Conservation (phyloP, 2,888 invertebrate genomes). For the Acheta domesticus region DNA sequence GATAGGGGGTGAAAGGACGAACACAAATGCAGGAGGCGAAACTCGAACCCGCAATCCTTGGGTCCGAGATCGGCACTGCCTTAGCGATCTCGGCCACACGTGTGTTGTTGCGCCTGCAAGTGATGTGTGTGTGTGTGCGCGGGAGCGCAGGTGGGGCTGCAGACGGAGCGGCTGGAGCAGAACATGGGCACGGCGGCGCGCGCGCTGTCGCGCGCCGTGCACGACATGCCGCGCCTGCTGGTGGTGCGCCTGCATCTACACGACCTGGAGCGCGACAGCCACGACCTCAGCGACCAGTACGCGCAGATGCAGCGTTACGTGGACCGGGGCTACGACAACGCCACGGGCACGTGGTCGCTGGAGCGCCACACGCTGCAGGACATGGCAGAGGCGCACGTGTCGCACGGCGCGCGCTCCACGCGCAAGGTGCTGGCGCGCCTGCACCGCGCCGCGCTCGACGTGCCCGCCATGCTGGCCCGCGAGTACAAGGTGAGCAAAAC, state of each 20-base stretch:
- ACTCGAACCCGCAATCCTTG: too few species aligned
- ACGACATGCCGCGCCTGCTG: conserved; percentile 51
- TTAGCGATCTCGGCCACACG: too few species aligned
- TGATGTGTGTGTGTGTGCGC: too few species aligned
- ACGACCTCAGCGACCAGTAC: conserved; percentile 58
- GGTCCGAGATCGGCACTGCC: too few species aligned
- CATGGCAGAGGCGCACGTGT: conserved; percentile 67
- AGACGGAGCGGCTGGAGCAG: conserved; percentile 42
- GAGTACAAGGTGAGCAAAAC: neutral
- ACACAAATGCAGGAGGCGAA: too few species aligned
- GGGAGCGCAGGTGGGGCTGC: conserved; percentile 56
- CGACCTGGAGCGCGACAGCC: conserved; percentile 59
- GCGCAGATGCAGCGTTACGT: conserved; percentile 30
- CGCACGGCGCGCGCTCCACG: conserved; percentile 63
- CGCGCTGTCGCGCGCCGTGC: conserved; percentile 38
- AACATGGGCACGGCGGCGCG: conserved; percentile 40
- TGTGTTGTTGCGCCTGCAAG: too few species aligned
- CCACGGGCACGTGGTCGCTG: conserved; percentile 29
- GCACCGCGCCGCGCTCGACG: conserved; percentile 55
- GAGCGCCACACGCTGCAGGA: conserved; percentile 59
- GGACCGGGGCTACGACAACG: conserved; percentile 30
- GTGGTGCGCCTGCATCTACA: conserved; percentile 59
- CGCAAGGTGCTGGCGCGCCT: conserved; percentile 63
- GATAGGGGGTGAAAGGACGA: too few species aligned
- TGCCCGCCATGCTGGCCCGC: conserved; percentile 45